These are phyloP conservation scores for Drosophila hydei DNA, from an alignment of 1,140 invertebrate genomes.

Conservation along the genomic window DNA sequence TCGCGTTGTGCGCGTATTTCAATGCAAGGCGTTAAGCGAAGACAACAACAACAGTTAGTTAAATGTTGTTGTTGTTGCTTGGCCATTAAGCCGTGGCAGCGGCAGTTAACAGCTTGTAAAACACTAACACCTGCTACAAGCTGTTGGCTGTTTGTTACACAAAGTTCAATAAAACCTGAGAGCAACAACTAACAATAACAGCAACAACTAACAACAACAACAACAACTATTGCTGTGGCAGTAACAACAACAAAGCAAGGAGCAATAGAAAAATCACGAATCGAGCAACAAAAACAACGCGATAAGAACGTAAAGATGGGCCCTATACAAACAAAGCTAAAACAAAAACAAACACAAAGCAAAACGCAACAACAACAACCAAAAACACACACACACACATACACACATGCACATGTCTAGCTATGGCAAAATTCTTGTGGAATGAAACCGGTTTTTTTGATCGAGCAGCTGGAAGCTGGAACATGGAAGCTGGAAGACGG, in stretches of 20 bases:
- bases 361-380: not conserved
- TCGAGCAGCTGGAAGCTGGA: conserved; percentile 29
- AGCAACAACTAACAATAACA: conserved; percentile 17
- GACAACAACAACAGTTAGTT: conserved; percentile 13
- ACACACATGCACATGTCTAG: conserved; percentile 7
- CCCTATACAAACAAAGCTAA: conserved; percentile 27
- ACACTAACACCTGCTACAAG: conserved; percentile 74
- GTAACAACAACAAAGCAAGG: too few species aligned
- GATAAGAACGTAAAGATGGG: conserved; percentile 36
- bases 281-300: conserved; percentile 3
- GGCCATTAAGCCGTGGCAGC: conserved; percentile 56
- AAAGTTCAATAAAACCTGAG: conserved; percentile 72
- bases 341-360: conserved; percentile 10
- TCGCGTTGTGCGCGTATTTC: conserved; percentile 25
- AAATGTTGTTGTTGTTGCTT: conserved; percentile 26
- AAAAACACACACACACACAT: conserved; percentile 13
- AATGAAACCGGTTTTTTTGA: conserved; percentile 71
- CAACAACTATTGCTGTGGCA: too few species aligned
- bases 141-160: conserved; percentile 32
- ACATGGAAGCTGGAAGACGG: not conserved
- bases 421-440: conserved; percentile 69
- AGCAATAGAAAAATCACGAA: conserved; percentile 70
- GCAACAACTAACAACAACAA: too few species aligned
- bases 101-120: conserved; percentile 78
- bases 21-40: conserved; percentile 52